Conservation (phyloP, 2,797 vertebrate species). For the Propithecus deckenii region DNA sequence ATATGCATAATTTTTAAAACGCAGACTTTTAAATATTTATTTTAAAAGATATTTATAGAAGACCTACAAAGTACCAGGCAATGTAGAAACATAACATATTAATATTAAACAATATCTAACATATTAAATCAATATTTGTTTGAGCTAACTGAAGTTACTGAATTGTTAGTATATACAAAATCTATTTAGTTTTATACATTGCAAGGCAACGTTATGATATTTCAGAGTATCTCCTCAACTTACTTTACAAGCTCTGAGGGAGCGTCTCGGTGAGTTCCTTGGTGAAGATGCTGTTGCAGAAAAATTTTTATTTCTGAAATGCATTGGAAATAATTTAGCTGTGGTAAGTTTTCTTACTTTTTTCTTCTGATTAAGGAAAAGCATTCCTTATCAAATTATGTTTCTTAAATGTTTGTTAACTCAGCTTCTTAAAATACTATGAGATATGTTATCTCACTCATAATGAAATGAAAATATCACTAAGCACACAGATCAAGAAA, state of each 20-base stretch:
- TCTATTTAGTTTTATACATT: constrained; percentile 65
- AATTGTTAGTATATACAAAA: background rate
- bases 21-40: background rate
- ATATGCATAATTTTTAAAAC: constrained; percentile 36
- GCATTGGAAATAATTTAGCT: constrained; percentile 93
- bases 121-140: constrained; percentile 13
- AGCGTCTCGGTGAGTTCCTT: constrained; percentile 88
- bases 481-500: background rate
- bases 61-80: background rate
- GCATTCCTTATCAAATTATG: constrained; percentile 12
- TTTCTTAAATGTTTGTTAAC: constrained; percentile 26
- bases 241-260: constrained; percentile 89
- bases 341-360: constrained; percentile 87
- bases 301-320: constrained; percentile 94
- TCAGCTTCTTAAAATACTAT: background rate
- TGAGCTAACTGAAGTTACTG: background rate
- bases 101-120: background rate
- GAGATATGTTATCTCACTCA: background rate
- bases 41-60: constrained; percentile 15
- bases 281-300: constrained; percentile 85
- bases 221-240: constrained; percentile 91
- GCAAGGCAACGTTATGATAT: constrained; percentile 80
- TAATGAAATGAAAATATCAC: constrained; percentile 20
- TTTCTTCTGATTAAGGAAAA: constrained; percentile 60
- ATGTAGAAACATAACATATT: background rate